Percentiles rank a stretch among this genome's conserved stretches.
These are phyloP conservation scores for Drosophila ercepeae DNA, from an alignment of 1,140 invertebrate species.

Conservation along the genomic window DNA sequence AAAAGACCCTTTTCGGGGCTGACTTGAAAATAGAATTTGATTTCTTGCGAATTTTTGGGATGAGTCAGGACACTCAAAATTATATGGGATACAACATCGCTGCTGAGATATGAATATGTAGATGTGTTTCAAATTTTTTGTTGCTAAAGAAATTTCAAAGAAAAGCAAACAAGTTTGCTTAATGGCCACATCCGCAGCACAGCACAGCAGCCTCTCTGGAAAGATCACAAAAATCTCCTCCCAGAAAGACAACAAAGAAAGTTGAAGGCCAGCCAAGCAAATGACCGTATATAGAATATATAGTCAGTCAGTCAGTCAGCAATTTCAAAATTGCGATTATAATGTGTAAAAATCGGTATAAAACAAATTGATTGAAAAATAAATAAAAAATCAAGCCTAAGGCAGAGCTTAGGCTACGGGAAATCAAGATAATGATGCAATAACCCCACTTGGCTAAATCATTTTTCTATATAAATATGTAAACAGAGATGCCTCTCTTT, in stretches of 20 bases:
- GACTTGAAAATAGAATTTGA: constrained; percentile 15
- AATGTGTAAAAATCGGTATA: constrained; percentile 41
- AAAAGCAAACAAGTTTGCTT: constrained; percentile 79
- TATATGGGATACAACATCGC: constrained; percentile 29
- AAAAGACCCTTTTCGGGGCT: constrained; percentile 2
- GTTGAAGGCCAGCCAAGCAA: constrained; percentile 73
- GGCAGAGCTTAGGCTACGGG: neutral
- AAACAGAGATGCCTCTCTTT: constrained; percentile 1
- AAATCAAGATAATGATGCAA: constrained; percentile 34
- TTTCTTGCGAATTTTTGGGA: neutral
- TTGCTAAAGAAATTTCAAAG: constrained; percentile 53
- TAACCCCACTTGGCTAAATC: constrained; percentile 19
- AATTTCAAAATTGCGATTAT: constrained; percentile 25
- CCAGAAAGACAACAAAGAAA: constrained; percentile 68
- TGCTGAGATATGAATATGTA: constrained; percentile 21
- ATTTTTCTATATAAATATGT: constrained; percentile 12
- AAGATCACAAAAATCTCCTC: constrained; percentile 39
- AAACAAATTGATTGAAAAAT: constrained; percentile 41
- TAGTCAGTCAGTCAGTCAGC: constrained; percentile 29
- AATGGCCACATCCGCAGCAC: constrained; percentile 64
- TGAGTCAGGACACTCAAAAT: constrained; percentile 45
- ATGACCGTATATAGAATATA: constrained; percentile 77
- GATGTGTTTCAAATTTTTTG: constrained; percentile 22
- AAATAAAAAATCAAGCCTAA: constrained; percentile 12
- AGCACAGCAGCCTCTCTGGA: constrained; percentile 15